Percentiles rank a stretch among this genome's conserved stretches.
Evolutionary conservation across 2,113 vertebrate genomes (phyloP).

Genomic region (Petromus typicus): DNA sequence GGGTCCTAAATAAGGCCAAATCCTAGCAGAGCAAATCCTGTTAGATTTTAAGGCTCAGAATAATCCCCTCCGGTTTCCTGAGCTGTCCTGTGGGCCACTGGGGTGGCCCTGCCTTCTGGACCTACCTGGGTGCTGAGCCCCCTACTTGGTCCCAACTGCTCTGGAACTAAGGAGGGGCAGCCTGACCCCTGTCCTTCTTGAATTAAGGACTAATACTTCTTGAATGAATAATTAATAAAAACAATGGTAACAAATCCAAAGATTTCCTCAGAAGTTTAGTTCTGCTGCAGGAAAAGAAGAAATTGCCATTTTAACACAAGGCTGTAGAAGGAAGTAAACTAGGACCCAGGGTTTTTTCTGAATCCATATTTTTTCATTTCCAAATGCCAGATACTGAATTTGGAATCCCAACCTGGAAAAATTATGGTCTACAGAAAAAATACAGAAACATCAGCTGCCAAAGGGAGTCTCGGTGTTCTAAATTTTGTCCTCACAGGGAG

Average conservation of each 20-base stretch:
- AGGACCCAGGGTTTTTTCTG: neutral
- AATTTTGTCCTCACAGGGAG: neutral
- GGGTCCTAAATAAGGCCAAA: neutral
- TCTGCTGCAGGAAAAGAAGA: neutral
- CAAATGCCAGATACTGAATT: conserved; percentile 28
- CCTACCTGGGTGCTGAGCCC: neutral
- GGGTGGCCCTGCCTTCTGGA: neutral
- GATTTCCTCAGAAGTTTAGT: neutral
- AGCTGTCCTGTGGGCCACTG: neutral
- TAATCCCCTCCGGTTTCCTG: neutral
- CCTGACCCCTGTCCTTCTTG: neutral
- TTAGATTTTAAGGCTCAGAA: conserved; percentile 1
- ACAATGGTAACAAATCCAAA: neutral
- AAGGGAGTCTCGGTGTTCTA: neutral
- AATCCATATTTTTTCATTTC: neutral
- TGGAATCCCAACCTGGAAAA: conserved; percentile 2
- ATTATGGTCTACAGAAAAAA: neutral
- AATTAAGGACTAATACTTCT: neutral
- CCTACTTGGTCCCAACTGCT: neutral
- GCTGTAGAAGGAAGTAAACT: neutral
- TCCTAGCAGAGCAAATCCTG: neutral
- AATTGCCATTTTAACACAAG: neutral
- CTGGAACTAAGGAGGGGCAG: neutral
- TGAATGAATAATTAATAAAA: neutral
- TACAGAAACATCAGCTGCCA: neutral